Percentiles rank a stretch among this genome's conserved stretches.
These are phyloP conservation scores for Melanostoma mellinum DNA, from an alignment of 2,888 invertebrate genomes.

Conservation along the genomic window DNA sequence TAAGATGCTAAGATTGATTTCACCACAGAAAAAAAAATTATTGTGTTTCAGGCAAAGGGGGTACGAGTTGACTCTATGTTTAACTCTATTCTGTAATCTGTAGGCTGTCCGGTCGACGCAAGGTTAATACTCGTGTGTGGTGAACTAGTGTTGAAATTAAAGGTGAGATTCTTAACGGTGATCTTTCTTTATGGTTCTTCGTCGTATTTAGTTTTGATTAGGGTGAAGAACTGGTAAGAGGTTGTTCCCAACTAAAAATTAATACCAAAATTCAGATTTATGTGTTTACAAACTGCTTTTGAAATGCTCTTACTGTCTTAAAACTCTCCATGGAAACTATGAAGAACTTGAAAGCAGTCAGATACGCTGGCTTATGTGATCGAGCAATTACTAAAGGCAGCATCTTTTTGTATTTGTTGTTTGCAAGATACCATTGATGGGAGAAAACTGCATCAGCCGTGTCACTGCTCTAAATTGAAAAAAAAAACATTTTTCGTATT, in stretches of 20 bases:
- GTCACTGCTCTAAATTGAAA: constrained; percentile 66
- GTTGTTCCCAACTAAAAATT: constrained; percentile 73
- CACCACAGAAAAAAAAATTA: too few relatives aligned
- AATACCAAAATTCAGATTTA: not conserved
- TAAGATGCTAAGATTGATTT: too few relatives aligned
- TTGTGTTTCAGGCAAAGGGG: too few relatives aligned
- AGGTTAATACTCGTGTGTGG: too few relatives aligned
- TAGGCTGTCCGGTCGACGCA: too few relatives aligned
- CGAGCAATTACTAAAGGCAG: constrained; percentile 70
- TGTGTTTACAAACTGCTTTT: not conserved
- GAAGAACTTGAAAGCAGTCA: constrained; percentile 75
- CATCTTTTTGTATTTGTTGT: constrained; percentile 71
- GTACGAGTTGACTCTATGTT: too few relatives aligned
- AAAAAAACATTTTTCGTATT: not conserved
- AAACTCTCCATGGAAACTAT: constrained; percentile 75
- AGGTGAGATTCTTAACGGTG: not conserved
- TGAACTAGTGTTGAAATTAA: too few relatives aligned
- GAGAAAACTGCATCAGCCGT: constrained; percentile 73
- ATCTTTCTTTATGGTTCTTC: constrained; percentile 43
- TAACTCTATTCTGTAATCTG: too few relatives aligned
- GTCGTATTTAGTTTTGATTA: constrained; percentile 72
- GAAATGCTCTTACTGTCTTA: constrained; percentile 63
- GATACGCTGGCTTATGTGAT: constrained; percentile 70
- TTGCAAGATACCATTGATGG: constrained; percentile 74
- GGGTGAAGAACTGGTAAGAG: constrained; percentile 75